These are phyloP conservation scores for Ia io DNA, from an alignment of 2,113 vertebrate species.

Conservation along the genomic window DNA sequence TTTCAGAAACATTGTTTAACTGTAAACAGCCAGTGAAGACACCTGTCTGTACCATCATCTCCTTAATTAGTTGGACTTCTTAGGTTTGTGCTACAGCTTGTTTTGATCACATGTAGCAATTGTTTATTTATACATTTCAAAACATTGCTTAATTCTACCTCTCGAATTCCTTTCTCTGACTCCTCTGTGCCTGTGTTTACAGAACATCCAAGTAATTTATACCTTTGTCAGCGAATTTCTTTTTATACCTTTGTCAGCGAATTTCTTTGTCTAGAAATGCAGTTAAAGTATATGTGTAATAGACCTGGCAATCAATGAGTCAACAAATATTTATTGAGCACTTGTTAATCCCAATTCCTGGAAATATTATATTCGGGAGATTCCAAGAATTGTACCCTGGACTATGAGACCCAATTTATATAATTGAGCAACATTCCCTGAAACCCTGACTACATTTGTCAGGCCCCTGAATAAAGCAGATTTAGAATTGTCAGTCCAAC, in stretches of 20 bases:
- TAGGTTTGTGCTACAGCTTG: constrained; percentile 16
- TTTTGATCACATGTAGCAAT: constrained; percentile 51
- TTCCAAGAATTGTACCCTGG: neutral
- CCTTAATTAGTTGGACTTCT: neutral
- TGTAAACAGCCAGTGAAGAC: neutral
- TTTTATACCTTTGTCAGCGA: constrained; percentile 25
- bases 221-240: constrained; percentile 31
- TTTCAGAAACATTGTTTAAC: constrained; percentile 1
- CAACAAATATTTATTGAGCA: neutral
- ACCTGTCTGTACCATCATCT: neutral
- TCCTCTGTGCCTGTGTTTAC: neutral
- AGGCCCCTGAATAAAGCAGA: neutral
- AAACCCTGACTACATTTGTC: neutral
- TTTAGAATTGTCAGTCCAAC: neutral
- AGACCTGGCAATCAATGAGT: neutral
- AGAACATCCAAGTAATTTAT: constrained; percentile 19
- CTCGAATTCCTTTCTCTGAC: constrained; percentile 8
- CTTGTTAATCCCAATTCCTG: constrained; percentile 34
- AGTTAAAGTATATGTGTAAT: neutral
- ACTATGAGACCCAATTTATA: neutral
- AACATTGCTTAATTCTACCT: neutral
- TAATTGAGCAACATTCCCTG: neutral
- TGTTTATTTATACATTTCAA: constrained; percentile 40
- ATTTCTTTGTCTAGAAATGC: constrained; percentile 45
- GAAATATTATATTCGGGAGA: constrained; percentile 15